Evolutionary conservation across 2,888 invertebrate species (phyloP).

Genomic region (Oscheius sp.): DNA sequence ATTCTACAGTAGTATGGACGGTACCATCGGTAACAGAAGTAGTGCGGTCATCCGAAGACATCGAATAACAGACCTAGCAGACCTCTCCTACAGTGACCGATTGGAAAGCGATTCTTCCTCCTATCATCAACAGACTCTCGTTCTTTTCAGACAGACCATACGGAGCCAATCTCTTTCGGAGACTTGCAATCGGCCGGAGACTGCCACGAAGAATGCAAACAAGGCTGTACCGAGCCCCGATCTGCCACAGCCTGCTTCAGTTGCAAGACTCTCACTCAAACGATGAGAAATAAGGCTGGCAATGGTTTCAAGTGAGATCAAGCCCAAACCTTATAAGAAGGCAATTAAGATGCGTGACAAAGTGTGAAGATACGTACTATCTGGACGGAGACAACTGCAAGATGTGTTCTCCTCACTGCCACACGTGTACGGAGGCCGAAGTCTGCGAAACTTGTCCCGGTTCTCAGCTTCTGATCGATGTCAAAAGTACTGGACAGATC

Average conservation of each 20-base stretch:
- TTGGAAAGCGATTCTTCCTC: too few species aligned
- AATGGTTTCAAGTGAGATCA: constrained; percentile 66
- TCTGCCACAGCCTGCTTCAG: constrained; percentile 70
- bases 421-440: constrained; percentile 69
- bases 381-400: constrained; percentile 70
- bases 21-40: too few species aligned
- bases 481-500: constrained; percentile 65
- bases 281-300: constrained; percentile 68
- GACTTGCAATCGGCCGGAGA: constrained; percentile 68
- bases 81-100: too few species aligned
- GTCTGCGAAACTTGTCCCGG: constrained; percentile 71
- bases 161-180: constrained; percentile 54
- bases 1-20: too few species aligned
- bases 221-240: constrained; percentile 62
- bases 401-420: constrained; percentile 67
- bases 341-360: constrained; percentile 62
- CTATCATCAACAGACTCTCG: background rate
- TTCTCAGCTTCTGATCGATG: constrained; percentile 69
- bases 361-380: constrained; percentile 71
- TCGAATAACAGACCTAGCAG: too few species aligned
- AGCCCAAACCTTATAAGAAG: too few species aligned
- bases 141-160: constrained; percentile 42
- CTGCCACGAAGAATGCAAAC: constrained; percentile 68
- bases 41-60: too few species aligned
- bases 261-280: constrained; percentile 69